Percentiles rank a stretch among this genome's conserved stretches.
phyloP scores from a whole-genome alignment of 1,140 invertebrate species.

The Bicyclus anynana region DNA sequence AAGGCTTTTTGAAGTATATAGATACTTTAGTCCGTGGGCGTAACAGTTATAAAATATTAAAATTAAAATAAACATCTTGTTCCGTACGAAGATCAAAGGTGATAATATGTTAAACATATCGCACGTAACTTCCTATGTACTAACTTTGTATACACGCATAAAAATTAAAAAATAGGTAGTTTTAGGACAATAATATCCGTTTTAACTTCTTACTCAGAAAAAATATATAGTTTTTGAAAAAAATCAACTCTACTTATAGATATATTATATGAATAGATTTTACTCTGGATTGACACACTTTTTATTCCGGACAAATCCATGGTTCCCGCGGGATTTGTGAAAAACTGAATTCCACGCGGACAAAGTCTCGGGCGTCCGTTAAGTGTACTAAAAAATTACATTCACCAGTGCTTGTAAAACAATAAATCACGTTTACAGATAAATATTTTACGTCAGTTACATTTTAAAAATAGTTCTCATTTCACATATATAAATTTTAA shows the following conservation, averaged over 20 bases:
- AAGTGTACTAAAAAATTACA: too few relatives aligned
- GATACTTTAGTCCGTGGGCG: background rate
- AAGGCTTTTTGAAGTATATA: background rate
- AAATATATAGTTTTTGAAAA: background rate
- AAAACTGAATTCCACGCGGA: too few relatives aligned
- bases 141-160: background rate
- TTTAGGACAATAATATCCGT: background rate
- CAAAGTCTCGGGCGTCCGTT: too few relatives aligned
- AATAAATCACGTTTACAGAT: conserved; percentile 3
- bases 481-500: conserved; percentile 11
- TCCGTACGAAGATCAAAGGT: background rate
- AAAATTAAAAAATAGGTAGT: background rate
- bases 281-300: too few relatives aligned
- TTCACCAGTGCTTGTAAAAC: too few relatives aligned
- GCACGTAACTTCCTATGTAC: background rate
- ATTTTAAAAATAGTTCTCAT: too few relatives aligned
- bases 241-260: too few relatives aligned
- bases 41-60: background rate
- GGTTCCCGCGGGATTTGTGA: too few relatives aligned
- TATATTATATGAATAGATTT: too few relatives aligned
- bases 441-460: too few relatives aligned
- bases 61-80: background rate
- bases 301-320: too few relatives aligned
- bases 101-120: background rate
- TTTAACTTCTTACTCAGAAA: background rate